Conservation (phyloP, 2,113 vertebrate genomes). For the Hemicordylus capensis region DNA sequence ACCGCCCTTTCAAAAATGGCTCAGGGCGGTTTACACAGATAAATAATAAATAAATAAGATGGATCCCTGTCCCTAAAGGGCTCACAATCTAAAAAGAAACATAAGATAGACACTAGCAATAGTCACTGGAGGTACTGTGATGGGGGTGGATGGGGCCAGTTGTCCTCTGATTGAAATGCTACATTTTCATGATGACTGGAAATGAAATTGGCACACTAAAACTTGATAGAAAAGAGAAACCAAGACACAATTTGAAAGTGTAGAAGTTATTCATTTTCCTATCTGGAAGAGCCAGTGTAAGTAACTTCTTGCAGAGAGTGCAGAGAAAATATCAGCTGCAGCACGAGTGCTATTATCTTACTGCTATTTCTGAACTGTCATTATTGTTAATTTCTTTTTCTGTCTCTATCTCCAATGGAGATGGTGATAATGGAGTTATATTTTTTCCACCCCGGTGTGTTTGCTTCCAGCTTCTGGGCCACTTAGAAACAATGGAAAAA, state of each 20-base stretch:
- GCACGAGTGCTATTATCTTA: slow-evolving; percentile 17
- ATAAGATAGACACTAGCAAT: no score
- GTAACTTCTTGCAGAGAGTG: slow-evolving; percentile 34
- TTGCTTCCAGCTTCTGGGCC: neutral
- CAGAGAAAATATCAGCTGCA: slow-evolving; percentile 27
- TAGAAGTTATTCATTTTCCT: slow-evolving; percentile 38
- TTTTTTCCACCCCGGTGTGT: slow-evolving; percentile 5
- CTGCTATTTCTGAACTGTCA: slow-evolving; percentile 38
- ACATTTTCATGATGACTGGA: slow-evolving; percentile 36
- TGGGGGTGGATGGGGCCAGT: no score
- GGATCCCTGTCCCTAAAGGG: no score
- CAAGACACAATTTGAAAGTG: slow-evolving; percentile 9
- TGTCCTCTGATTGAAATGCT: slow-evolving; percentile 36
- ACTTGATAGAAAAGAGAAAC: slow-evolving; percentile 6
- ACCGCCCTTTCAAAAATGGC: no score
- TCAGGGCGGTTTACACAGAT: no score
- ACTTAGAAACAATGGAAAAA: neutral
- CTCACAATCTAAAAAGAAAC: no score
- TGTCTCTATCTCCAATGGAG: neutral
- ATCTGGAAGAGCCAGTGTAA: slow-evolving; percentile 37
- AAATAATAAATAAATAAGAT: no score
- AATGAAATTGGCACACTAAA: slow-evolving; percentile 43
- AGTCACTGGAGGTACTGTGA: neutral
- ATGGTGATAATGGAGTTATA: neutral
- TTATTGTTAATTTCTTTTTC: slow-evolving; percentile 42